Evolutionary conservation across 1,140 invertebrate genomes (phyloP), one percentile per base, ranked within the genome.

Genomic region (Camponotus floridanus): DNA sequence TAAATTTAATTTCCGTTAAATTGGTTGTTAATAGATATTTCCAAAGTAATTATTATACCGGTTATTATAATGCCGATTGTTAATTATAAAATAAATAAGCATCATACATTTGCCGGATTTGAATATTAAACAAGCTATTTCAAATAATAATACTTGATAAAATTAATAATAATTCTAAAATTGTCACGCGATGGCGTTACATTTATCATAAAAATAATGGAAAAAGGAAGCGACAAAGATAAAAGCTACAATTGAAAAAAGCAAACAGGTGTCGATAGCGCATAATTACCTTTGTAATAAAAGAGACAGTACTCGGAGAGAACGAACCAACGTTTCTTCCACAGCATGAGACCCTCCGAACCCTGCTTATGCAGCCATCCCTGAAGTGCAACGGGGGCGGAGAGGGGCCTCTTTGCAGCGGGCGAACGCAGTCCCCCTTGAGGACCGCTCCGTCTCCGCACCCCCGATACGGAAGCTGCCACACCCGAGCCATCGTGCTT

Each of bases 271-370:
- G 13, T 48, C 11, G n/a, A 39, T 59, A 8, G 0, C 26, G 13
- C 39, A 73, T 5, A 95, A 95, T 96, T 94, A 98, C 98, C 98
- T 97, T 99, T 99, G 94, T 99, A 99, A 93, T 99, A 98, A 95
- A 98, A 99, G 68, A 99, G 96, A 93, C 98, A 98, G 94, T 98
- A 99, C 93, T 99, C 98, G 6, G 98, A 98, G 33, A 99, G 95
- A 36, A 99, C 98, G 95, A 98, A 99, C 98, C 98, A 99, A 57
- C 98, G 96, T 93, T 98, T 98, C 94, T 98, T 98, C 98, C 98
- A 99, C 26, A 98, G 96, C 96, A 98, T 99, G 3, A 99, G 95
- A 6, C 98, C 97, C 92, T 98, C 97, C 55, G 98, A 98, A 51
- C 98, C 98, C 94, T 99, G 98, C 93, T 99, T 98, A 93, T 98